Conservation (phyloP, 2,888 invertebrate genomes). For the Laspeyria flexula region DNA sequence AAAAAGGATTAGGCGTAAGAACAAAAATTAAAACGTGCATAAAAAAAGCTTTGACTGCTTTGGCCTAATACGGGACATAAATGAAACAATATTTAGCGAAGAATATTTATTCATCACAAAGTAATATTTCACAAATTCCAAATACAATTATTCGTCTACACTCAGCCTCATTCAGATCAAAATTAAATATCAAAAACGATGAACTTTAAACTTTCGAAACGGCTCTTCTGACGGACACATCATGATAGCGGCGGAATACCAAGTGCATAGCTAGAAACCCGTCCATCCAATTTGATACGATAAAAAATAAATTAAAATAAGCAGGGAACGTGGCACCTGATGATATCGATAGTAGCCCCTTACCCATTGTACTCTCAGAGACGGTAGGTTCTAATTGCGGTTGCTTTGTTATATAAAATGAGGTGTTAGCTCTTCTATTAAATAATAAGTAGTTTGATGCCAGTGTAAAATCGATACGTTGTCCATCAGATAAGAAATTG, state of each 20-base stretch:
- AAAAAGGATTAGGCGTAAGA: no score
- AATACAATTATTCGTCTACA: constrained; percentile 43
- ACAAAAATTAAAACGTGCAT: no score
- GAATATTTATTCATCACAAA: no score
- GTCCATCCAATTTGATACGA: constrained; percentile 78
- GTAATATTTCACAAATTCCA: no score
- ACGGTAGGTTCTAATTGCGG: constrained; percentile 81
- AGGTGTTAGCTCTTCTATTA: constrained; percentile 84
- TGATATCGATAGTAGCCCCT: constrained; percentile 79
- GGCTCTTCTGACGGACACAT: constrained; percentile 63
- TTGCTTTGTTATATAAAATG: constrained; percentile 83
- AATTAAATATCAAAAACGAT: constrained; percentile 70
- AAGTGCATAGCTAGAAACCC: constrained; percentile 71
- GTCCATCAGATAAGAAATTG: constrained; percentile 63
- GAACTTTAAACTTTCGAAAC: constrained; percentile 78
- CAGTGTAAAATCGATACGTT: constrained; percentile 59
- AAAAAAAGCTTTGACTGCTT: no score
- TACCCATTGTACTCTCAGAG: constrained; percentile 74
- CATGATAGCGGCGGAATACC: constrained; percentile 69
- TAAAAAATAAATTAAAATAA: constrained; percentile 86
- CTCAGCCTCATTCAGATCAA: constrained; percentile 48
- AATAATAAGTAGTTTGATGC: constrained; percentile 79
- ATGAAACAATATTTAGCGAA: no score
- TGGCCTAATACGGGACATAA: no score
- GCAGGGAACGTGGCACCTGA: constrained; percentile 64